A percentile compares a stretch with the other conserved stretches of the same genome.
Conservation (phyloP, 2,797 vertebrate species). For the Fistularia tabacaria region DNA sequence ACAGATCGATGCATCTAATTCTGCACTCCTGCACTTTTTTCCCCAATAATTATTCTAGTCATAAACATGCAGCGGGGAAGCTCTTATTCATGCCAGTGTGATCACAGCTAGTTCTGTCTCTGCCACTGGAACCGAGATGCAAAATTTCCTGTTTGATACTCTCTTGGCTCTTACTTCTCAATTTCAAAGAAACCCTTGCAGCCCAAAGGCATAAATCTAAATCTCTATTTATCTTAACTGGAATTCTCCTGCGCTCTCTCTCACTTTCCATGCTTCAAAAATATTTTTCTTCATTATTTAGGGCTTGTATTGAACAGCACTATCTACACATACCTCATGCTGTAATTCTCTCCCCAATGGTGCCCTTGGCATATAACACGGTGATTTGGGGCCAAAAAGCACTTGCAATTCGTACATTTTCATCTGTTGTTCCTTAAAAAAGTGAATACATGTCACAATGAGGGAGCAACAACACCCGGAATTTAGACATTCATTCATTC, state of each 20-base stretch:
- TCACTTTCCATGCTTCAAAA: constrained; percentile 29
- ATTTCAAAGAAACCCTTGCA: constrained; percentile 52
- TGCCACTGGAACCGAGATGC: constrained; percentile 41
- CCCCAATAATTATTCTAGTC: constrained; percentile 55
- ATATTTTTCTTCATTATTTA: constrained; percentile 26
- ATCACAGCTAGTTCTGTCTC: constrained; percentile 40
- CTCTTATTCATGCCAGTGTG: constrained; percentile 41
- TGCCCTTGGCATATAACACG: neutral
- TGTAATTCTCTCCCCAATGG: constrained; percentile 8
- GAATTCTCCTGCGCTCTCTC: constrained; percentile 12
- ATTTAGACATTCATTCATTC: too few species aligned
- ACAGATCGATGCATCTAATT: constrained; percentile 27
- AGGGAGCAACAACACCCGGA: too few species aligned
- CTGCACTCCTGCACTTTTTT: constrained; percentile 10
- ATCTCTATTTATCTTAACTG: constrained; percentile 56
- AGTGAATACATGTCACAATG: too few species aligned
- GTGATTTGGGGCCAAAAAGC: neutral
- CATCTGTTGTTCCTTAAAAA: too few species aligned
- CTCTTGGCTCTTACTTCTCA: constrained; percentile 28
- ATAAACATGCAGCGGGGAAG: constrained; percentile 54
- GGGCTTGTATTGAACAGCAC: constrained; percentile 12
- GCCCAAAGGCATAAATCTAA: constrained; percentile 41
- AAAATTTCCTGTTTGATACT: constrained; percentile 57
- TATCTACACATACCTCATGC: constrained; percentile 10
- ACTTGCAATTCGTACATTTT: too few species aligned